Conservation (phyloP, 2,888 invertebrate genomes). For the Tigriopus californicus region DNA sequence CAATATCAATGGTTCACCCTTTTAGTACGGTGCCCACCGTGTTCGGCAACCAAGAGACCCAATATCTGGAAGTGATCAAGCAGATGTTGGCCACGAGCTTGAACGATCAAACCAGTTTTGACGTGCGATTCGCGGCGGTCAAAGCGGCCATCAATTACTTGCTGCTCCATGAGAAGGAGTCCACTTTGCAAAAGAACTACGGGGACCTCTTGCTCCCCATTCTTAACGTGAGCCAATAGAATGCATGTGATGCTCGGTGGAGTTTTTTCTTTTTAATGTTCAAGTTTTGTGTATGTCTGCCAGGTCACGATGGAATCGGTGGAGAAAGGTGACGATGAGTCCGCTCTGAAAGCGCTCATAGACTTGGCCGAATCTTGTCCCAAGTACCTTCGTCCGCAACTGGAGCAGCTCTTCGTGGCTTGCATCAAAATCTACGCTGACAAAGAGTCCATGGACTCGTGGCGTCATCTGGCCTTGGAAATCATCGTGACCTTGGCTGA, state of each 20-base stretch:
- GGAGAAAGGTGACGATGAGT: constrained; percentile 66
- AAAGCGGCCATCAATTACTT: constrained; percentile 49
- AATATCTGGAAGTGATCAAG: constrained; percentile 79
- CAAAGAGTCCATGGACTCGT: constrained; percentile 32
- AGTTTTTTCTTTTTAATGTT: too few species aligned
- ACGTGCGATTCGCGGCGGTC: constrained; percentile 38
- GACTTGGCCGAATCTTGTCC: constrained; percentile 85
- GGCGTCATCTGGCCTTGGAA: constrained; percentile 78
- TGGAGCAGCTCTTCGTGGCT: constrained; percentile 65
- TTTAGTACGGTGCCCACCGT: constrained; percentile 76
- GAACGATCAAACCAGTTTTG: constrained; percentile 46
- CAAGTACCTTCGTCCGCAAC: constrained; percentile 69
- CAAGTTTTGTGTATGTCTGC: neutral
- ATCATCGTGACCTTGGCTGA: constrained; percentile 68
- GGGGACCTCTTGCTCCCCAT: constrained; percentile 52
- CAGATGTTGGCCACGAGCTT: constrained; percentile 76
- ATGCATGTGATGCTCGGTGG: neutral
- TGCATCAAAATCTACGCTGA: constrained; percentile 45
- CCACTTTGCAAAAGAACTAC: constrained; percentile 70
- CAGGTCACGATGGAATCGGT: constrained; percentile 54
- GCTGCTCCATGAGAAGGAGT: constrained; percentile 77
- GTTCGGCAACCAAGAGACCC: constrained; percentile 83
- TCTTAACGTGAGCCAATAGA: constrained; percentile 24
- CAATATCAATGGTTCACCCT: constrained; percentile 17
- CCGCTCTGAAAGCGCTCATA: constrained; percentile 74